phyloP scores from a whole-genome alignment of 1,140 invertebrate genomes.

The Calephelis virginiensis region DNA sequence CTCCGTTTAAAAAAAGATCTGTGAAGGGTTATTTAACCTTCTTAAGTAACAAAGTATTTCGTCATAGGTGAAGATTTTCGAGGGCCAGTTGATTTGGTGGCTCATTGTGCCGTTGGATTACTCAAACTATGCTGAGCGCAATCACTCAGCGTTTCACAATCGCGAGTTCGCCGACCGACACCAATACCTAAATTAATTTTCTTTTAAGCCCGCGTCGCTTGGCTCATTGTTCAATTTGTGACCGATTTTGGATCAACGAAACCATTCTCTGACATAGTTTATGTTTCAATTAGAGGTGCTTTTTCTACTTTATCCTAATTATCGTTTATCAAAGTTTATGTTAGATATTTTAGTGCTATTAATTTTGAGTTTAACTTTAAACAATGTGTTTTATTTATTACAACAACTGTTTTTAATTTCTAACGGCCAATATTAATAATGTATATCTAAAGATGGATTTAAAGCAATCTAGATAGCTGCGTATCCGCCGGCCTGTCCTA shows the following conservation, averaged over 20 bases:
- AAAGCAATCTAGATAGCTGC: too few relatives aligned
- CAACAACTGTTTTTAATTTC: too few relatives aligned
- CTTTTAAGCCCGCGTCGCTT: slow-evolving; percentile 61
- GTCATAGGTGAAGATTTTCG: slow-evolving; percentile 61
- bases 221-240: slow-evolving; percentile 69
- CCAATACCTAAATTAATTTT: slow-evolving; percentile 77
- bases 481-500: too few relatives aligned
- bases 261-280: slow-evolving; percentile 42
- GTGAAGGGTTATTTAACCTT: slow-evolving; percentile 17
- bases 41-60: slow-evolving; percentile 36
- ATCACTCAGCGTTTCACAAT: slow-evolving; percentile 72
- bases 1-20: too few relatives aligned
- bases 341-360: too few relatives aligned
- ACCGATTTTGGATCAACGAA: slow-evolving; percentile 50
- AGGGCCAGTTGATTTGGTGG: slow-evolving; percentile 53
- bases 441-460: too few relatives aligned
- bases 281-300: slow-evolving; percentile 7
- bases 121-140: slow-evolving; percentile 69
- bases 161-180: slow-evolving; percentile 60
- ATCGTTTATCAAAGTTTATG: not conserved
- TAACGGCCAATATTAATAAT: too few relatives aligned
- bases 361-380: too few relatives aligned
- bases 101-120: slow-evolving; percentile 65
- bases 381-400: too few relatives aligned
- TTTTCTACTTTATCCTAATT: not conserved